Conservation (phyloP, 2,888 invertebrate species). For the Andricus curvator region DNA sequence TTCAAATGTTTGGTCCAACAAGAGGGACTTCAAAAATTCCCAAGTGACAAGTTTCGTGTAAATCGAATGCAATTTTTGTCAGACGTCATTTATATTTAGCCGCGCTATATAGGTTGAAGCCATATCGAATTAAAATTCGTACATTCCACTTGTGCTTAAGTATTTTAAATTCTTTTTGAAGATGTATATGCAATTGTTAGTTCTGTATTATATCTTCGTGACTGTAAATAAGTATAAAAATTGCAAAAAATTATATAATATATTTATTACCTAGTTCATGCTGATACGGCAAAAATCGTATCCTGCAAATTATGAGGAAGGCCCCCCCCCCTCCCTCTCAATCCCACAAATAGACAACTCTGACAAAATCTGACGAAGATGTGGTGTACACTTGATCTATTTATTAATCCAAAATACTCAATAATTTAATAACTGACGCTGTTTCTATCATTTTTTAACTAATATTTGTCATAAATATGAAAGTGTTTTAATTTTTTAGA, state of each 20-base stretch:
- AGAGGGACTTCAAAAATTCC: neutral
- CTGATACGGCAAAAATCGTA: too few species aligned
- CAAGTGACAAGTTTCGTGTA: neutral
- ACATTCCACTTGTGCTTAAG: neutral
- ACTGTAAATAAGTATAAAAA: neutral
- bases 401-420: neutral
- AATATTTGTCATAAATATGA: neutral
- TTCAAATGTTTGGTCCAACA: neutral
- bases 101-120: neutral
- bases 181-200: neutral
- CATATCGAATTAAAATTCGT: neutral
- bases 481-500: conserved; percentile 1
- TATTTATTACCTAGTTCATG: too few species aligned
- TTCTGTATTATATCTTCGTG: neutral
- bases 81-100: neutral
- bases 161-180: neutral
- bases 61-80: neutral
- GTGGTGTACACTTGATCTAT: neutral
- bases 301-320: too few species aligned
- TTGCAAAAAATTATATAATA: neutral
- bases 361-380: too few species aligned
- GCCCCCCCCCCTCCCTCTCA: too few species aligned
- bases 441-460: neutral
- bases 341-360: too few species aligned
- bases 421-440: neutral